phyloP scores from a whole-genome alignment of 1,140 invertebrate species.

The Neodiprion lecontei region DNA sequence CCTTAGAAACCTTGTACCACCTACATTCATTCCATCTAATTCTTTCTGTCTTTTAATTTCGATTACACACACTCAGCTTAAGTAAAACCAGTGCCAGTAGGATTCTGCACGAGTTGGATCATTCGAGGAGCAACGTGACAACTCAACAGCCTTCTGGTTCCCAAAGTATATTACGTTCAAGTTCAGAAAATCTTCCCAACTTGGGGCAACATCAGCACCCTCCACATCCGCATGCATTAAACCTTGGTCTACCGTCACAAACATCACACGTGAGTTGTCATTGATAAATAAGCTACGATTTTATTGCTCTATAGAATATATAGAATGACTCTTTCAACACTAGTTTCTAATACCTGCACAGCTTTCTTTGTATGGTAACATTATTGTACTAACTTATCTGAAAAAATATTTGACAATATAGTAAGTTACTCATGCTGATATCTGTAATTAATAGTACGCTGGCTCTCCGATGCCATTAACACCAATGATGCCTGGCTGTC shows the following conservation, averaged over 20 bases:
- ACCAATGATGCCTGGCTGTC: constrained; percentile 59
- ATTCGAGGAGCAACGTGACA: constrained; percentile 69
- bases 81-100: constrained; percentile 46
- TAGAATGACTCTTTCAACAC: too few relatives aligned
- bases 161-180: constrained; percentile 54
- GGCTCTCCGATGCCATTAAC: constrained; percentile 59
- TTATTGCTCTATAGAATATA: background rate
- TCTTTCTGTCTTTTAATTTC: background rate
- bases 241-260: constrained; percentile 53
- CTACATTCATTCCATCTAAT: background rate
- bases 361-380: background rate
- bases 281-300: background rate
- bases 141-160: constrained; percentile 55
- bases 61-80: constrained; percentile 23
- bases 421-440: background rate
- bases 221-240: constrained; percentile 55
- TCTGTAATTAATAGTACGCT: constrained; percentile 41
- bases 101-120: constrained; percentile 88
- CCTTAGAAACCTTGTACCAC: too few relatives aligned
- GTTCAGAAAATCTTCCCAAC: constrained; percentile 56
- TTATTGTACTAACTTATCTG: background rate
- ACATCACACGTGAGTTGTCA: constrained; percentile 47
- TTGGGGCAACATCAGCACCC: constrained; percentile 52
- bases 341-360: too few relatives aligned
- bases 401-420: background rate